A percentile compares a stretch with the other conserved stretches of the same genome.
Conservation (phyloP, 2,797 vertebrate species). For the Peromyscus attwateri region DNA sequence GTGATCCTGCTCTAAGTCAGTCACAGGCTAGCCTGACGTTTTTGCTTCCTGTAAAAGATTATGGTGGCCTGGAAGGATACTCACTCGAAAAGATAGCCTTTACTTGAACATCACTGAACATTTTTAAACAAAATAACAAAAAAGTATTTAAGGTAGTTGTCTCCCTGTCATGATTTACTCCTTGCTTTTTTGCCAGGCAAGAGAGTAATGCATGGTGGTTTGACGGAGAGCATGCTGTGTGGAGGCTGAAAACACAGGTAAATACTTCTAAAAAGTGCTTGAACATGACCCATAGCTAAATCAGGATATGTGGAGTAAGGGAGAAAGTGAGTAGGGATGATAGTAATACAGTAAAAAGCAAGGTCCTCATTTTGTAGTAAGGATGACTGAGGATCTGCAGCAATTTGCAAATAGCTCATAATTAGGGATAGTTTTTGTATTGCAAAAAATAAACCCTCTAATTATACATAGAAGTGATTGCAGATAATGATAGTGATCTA, state of each 20-base stretch:
- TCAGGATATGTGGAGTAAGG: not conserved
- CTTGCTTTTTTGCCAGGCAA: conserved; percentile 4
- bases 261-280: conserved; percentile 58
- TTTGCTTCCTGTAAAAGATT: conserved; percentile 56
- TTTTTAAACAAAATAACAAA: conserved; percentile 50
- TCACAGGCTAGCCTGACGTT: not conserved
- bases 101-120: conserved; percentile 24
- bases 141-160: conserved; percentile 10
- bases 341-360: conserved; percentile 41
- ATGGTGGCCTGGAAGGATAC: not conserved
- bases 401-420: conserved; percentile 79
- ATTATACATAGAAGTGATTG: conserved; percentile 81
- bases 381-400: conserved; percentile 66
- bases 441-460: conserved; percentile 84
- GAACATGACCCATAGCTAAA: conserved; percentile 7
- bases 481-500: conserved; percentile 84
- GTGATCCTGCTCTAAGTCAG: not conserved
- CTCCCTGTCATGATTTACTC: not conserved
- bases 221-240: not conserved
- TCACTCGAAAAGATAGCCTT: not conserved
- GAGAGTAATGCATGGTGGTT: conserved; percentile 42
- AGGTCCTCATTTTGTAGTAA: conserved; percentile 74
- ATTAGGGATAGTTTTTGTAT: conserved; percentile 81
- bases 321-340: conserved; percentile 54
- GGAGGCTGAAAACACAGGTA: conserved; percentile 19